phyloP scores from a whole-genome alignment of 2,888 invertebrate genomes.

The Epistrophella euchroma region DNA sequence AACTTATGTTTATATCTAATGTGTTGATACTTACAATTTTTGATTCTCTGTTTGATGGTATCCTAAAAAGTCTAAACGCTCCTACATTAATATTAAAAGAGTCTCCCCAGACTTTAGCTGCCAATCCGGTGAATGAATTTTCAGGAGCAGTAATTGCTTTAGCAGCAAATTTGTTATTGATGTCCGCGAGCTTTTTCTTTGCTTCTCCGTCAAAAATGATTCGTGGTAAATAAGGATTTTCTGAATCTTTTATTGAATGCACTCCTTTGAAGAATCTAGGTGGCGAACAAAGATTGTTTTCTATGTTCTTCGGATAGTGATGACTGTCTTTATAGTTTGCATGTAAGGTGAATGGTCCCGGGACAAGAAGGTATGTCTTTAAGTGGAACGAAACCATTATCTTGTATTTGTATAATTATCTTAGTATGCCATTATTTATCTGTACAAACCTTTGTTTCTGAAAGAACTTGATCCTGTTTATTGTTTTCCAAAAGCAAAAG shows the following conservation, averaged over 20 bases:
- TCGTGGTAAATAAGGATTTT: slow-evolving; percentile 78
- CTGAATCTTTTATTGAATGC: slow-evolving; percentile 65
- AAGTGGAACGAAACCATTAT: slow-evolving; percentile 7
- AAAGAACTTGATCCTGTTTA: slow-evolving; percentile 49
- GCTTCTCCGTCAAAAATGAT: slow-evolving; percentile 76
- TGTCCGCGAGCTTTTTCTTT: slow-evolving; percentile 69
- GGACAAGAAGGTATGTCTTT: slow-evolving; percentile 76
- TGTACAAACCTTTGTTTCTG: slow-evolving; percentile 18
- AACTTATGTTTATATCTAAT: neutral
- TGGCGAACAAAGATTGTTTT: slow-evolving; percentile 65
- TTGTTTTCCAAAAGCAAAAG: slow-evolving; percentile 77
- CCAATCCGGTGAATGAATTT: slow-evolving; percentile 78
- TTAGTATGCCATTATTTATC: no score
- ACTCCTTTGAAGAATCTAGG: slow-evolving; percentile 77
- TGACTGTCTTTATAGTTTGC: slow-evolving; percentile 77
- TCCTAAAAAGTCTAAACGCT: slow-evolving; percentile 72
- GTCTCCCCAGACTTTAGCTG: slow-evolving; percentile 76
- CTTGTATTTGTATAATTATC: neutral
- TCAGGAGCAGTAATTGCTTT: slow-evolving; percentile 24
- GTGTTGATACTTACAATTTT: slow-evolving; percentile 12
- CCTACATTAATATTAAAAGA: slow-evolving; percentile 76
- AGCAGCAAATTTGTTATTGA: slow-evolving; percentile 76
- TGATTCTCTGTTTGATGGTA: neutral
- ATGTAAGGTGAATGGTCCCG: slow-evolving; percentile 79
- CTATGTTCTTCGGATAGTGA: slow-evolving; percentile 73